These are phyloP conservation scores for Agonopterix subpropinquella DNA, from an alignment of 2,888 invertebrate species.

Conservation along the genomic window DNA sequence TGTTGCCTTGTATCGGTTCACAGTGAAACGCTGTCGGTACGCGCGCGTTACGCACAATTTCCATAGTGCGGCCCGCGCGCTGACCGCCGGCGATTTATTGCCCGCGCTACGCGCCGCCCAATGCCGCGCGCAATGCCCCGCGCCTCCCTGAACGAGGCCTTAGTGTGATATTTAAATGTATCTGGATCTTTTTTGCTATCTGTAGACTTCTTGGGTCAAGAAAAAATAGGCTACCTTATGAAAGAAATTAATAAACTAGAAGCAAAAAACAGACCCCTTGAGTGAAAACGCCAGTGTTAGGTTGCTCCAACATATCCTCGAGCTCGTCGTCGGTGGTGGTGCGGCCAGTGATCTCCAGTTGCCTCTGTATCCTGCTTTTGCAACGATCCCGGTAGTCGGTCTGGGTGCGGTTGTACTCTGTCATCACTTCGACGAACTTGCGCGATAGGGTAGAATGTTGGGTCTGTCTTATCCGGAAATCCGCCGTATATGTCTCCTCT, in stretches of 20 bases:
- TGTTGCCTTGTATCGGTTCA: too few relatives aligned
- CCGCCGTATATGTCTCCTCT: slow-evolving; percentile 99
- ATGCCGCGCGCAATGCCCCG: too few relatives aligned
- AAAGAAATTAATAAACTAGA: neutral
- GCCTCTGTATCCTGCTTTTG: slow-evolving; percentile 98
- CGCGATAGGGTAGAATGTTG: slow-evolving; percentile 99
- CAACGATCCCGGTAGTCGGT: slow-evolving; percentile 99
- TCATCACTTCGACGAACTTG: slow-evolving; percentile 99
- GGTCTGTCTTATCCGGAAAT: slow-evolving; percentile 99
- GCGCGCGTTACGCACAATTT: too few relatives aligned
- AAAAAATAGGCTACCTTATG: too few relatives aligned
- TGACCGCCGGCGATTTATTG: too few relatives aligned
- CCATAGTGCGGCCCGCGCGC: too few relatives aligned
- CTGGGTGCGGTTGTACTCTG: slow-evolving; percentile 99
- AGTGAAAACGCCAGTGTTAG: slow-evolving; percentile 98
- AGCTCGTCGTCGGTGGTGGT: slow-evolving; percentile 98
- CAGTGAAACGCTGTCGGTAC: too few relatives aligned
- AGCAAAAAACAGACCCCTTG: slow-evolving; percentile 72
- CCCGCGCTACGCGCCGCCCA: too few relatives aligned
- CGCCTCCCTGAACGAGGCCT: too few relatives aligned
- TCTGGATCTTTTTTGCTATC: too few relatives aligned
- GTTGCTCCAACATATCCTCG: slow-evolving; percentile 99
- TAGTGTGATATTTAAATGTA: too few relatives aligned
- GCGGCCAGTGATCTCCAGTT: slow-evolving; percentile 99
- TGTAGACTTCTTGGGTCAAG: too few relatives aligned